Base-by-base conservation (phyloP, 2,888 invertebrate genomes). In the Tetropium fuscum region DNA sequence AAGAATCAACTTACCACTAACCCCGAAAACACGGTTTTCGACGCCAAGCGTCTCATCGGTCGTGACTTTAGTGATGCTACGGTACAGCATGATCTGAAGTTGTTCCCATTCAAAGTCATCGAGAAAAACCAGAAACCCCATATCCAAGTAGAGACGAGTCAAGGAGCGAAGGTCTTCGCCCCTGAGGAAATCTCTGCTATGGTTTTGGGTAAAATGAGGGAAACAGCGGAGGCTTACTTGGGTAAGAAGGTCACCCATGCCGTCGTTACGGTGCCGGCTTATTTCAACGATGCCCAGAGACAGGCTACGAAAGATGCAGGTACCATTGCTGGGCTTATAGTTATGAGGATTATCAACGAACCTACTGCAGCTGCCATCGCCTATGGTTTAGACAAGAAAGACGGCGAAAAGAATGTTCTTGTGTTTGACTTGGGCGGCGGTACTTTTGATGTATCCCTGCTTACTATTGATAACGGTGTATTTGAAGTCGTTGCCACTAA, bases 381-480 rank as follows among this genome's bases (percentile, higher is more conserved):
- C 53, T 98, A 98, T 76, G 97, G 97, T 79, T 86, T 98, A 66
- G 97, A 98, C 84, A 97, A 97, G 84, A 95, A 93, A 78, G 96
- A 96, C 63, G 97, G 96, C 41, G 98, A 98, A 83, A 97, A 98
- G 87, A 99, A 99, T 78, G 96, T 99, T 13, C 86, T 99, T 45
- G 98, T 99, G 8, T 99, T 98, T 82, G 98, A 99, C 86, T 89
- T 99, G 83, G 98, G 99, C 77, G 99, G 99, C 81, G 99, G 98
- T 83, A 99, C 99, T 68, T 99, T 99, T 79, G 99, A 99, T 83
- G 99, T 99, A 11, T 98, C 98, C 30, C 88, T 99, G 13, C 87
- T 99, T 51, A 98, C 98, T 67, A 99, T 99, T 78, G 98, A 99
- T 80, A 97, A 98, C 75, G 99, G 98, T 51, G 97, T 99, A 3